Evolutionary conservation across 2,888 invertebrate species (phyloP).

Genomic region (Caenorhabditis parvicauda): DNA sequence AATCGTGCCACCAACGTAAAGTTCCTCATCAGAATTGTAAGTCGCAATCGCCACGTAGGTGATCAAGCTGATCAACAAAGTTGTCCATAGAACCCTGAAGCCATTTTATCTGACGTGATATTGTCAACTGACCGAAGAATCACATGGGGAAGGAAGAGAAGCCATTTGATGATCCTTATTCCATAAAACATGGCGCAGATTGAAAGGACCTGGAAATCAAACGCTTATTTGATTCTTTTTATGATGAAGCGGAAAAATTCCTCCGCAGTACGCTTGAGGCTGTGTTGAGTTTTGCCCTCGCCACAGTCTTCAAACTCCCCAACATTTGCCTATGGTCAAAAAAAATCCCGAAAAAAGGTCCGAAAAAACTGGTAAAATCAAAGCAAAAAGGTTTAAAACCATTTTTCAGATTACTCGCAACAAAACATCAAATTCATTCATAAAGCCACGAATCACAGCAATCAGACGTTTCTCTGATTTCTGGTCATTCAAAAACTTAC

Average conservation of each 20-base stretch:
- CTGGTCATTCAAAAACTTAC: too few relatives aligned
- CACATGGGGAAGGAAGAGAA: constrained; percentile 52
- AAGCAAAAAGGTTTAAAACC: too few relatives aligned
- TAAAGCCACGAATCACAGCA: too few relatives aligned
- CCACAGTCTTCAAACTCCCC: not conserved
- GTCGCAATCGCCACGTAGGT: constrained; percentile 2
- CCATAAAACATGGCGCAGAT: constrained; percentile 54
- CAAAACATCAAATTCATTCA: too few relatives aligned
- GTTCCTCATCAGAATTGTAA: too few relatives aligned
- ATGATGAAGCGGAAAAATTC: constrained; percentile 6
- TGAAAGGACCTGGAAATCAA: constrained; percentile 27
- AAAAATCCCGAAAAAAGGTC: too few relatives aligned
- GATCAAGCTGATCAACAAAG: too few relatives aligned
- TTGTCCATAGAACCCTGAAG: constrained; percentile 6
- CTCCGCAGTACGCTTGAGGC: constrained; percentile 41
- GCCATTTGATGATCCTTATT: constrained; percentile 39
- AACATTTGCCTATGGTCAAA: too few relatives aligned
- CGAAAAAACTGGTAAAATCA: too few relatives aligned
- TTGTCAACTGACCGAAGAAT: constrained; percentile 30
- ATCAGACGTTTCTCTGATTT: too few relatives aligned
- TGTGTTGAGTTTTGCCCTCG: constrained; percentile 19
- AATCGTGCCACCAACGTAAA: not conserved
- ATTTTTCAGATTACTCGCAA: too few relatives aligned
- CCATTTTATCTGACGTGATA: not conserved
- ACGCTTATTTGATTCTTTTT: not conserved